These are phyloP conservation scores for Picathartes gymnocephalus DNA, from an alignment of 2,113 vertebrate genomes.

Conservation along the genomic window DNA sequence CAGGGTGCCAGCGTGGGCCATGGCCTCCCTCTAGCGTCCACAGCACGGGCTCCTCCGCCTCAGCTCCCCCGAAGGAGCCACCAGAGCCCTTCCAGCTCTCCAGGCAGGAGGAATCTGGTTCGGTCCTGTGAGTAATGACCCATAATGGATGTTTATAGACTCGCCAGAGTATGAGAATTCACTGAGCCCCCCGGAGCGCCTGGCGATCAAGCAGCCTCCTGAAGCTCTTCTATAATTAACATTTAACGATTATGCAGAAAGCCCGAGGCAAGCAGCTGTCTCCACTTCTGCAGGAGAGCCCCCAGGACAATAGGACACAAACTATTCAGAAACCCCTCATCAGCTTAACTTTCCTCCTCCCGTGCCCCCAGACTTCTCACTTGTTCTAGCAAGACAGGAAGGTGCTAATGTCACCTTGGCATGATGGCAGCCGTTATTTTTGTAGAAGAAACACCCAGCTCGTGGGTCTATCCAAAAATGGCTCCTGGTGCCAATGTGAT, in stretches of 20 bases:
- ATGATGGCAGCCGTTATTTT: not conserved
- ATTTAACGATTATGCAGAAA: not conserved
- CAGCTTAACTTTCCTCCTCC: not conserved
- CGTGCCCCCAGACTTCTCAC: not conserved
- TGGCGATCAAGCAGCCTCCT: not conserved
- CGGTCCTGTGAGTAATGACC: not conserved
- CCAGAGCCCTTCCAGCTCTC: not conserved
- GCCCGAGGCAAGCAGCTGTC: conserved; percentile 7
- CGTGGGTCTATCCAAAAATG: rapidly evolving
- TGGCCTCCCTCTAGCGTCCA: conserved; percentile 38
- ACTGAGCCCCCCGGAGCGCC: not conserved
- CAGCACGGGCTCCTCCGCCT: not conserved
- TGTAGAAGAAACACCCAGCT: not conserved
- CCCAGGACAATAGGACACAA: not conserved
- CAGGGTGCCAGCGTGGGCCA: not conserved
- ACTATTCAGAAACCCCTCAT: not conserved
- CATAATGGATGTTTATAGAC: not conserved
- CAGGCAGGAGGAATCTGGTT: not conserved
- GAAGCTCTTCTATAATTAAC: conserved; percentile 19
- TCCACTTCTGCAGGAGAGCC: not conserved
- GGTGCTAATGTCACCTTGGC: not conserved
- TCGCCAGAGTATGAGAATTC: not conserved
- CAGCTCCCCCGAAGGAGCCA: not conserved
- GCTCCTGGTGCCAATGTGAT: rapidly evolving
- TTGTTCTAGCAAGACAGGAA: not conserved